phyloP scores from a whole-genome alignment of 2,113 vertebrate species.

The Terrapene triunguis region DNA sequence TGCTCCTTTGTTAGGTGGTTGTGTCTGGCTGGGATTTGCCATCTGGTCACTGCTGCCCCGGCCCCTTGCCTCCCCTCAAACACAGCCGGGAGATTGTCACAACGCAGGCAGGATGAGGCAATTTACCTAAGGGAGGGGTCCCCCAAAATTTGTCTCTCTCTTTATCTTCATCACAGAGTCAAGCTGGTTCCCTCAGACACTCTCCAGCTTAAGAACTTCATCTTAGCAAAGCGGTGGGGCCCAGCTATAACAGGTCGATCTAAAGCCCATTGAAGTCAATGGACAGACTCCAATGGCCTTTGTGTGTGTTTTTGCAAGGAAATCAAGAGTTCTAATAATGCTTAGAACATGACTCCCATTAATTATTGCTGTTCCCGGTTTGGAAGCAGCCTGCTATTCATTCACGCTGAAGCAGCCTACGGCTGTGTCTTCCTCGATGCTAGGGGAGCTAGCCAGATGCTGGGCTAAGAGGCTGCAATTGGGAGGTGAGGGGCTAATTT shows the following conservation, averaged over 20 bases:
- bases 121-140: not conserved
- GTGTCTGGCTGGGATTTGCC: not conserved
- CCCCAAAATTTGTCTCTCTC: not conserved
- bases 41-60: not conserved
- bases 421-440: constrained; percentile 6
- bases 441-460: not conserved
- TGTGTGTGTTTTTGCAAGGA: not conserved
- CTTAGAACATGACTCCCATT: not conserved
- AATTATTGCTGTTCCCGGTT: not conserved
- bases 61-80: not conserved
- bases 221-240: not conserved
- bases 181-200: not conserved
- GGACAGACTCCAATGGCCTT: not conserved
- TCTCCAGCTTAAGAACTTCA: not conserved
- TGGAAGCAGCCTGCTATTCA: not conserved
- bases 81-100: not conserved
- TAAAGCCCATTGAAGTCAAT: not conserved
- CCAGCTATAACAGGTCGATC: not conserved
- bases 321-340: not conserved
- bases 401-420: not conserved
- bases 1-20: not conserved
- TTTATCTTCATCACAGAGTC: not conserved
- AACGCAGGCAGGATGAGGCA: not conserved
- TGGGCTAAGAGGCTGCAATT: constrained; percentile 34
- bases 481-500: constrained; percentile 45